Evolutionary conservation across 2,797 vertebrate genomes (phyloP), one percentile per base, ranked within the genome.

Genomic region (Falco biarmicus): DNA sequence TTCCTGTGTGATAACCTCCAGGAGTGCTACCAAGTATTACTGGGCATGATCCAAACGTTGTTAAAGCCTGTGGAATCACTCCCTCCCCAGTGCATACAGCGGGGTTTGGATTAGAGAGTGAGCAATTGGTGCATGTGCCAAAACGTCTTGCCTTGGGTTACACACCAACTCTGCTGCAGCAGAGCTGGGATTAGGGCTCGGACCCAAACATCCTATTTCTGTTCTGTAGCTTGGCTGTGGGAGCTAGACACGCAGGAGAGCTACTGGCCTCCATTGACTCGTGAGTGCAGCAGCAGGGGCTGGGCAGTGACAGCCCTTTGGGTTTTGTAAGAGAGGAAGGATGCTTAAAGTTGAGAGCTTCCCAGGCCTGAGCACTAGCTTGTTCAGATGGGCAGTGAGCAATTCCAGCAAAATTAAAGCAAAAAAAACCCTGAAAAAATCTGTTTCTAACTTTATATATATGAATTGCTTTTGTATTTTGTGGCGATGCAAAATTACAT

Each of bases 1-100:
- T 93, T 92, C 50, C 63, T 53, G 15, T 68, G 85, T 2, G 29
- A 31, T 90, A 85, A 89, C 53, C 91, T 96, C 89, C 57, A 89
- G 84, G 66, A 90, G 63, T 32, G 93, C 93, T 91, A 66, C 70
- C 47, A 45, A 66, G 60, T n/a, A 51, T 87, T 74, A 20, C 68
- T 80, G 74, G 68, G 41, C 71, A 43, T 9, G 66, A 43, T 90
- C 84, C 84, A 66, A 82, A n/a, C 0, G 0, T 41, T 25, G 45
- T 60, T 48, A 60, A 84, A 92, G 80, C 60, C 60, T 39, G 56
- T 41, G 70, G 83, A 82, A 84, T 94, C 3, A 0, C 64, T 54
- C 7, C 2, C 71, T 94, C 56, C 74, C 69, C 76, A 15, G 57
- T 4, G 26, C 2, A 16, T 26, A 9, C 1, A 3, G 10, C 1